A percentile compares a stretch with the other conserved stretches of the same genome.
Conservation (phyloP, 2,113 vertebrate species). For the Edolisoma coerulescens region DNA sequence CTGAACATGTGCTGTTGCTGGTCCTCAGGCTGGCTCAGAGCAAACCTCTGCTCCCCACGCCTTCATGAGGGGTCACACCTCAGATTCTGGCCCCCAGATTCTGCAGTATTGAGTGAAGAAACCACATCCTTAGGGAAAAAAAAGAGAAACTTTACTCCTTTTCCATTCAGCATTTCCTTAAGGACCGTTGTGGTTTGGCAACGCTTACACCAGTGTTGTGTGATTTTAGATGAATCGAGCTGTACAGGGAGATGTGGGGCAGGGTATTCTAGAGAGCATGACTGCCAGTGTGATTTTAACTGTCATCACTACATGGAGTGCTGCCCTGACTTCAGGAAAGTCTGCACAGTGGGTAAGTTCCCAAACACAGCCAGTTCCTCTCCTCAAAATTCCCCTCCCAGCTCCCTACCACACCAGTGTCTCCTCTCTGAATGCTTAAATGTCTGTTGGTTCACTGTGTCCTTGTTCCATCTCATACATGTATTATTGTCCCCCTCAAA, state of each 20-base stretch:
- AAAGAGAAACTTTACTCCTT: not conserved
- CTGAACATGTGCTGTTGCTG: fast-evolving
- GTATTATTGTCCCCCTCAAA: not conserved
- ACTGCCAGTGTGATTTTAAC: conserved; percentile 90
- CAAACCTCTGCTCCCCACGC: not conserved
- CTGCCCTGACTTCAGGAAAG: conserved; percentile 84
- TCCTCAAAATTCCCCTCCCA: not conserved
- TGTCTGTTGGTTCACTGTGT: not conserved
- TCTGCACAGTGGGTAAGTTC: conserved; percentile 84
- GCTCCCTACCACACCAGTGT: not conserved
- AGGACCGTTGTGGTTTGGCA: not conserved
- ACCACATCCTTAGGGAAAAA: not conserved
- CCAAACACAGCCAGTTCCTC: not conserved
- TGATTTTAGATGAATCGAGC: conserved; percentile 79
- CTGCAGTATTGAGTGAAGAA: not conserved
- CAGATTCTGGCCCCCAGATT: too few relatives aligned
- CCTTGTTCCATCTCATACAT: not conserved
- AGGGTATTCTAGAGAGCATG: conserved; percentile 82
- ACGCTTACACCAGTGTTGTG: conserved; percentile 64
- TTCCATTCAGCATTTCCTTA: not conserved
- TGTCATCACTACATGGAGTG: conserved; percentile 89
- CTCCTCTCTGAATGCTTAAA: not conserved
- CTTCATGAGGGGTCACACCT: not conserved
- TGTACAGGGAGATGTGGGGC: conserved; percentile 89
- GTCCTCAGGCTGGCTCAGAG: not conserved